These are phyloP conservation scores for Castor canadensis DNA, from an alignment of 2,113 vertebrate genomes.

Conservation along the genomic window DNA sequence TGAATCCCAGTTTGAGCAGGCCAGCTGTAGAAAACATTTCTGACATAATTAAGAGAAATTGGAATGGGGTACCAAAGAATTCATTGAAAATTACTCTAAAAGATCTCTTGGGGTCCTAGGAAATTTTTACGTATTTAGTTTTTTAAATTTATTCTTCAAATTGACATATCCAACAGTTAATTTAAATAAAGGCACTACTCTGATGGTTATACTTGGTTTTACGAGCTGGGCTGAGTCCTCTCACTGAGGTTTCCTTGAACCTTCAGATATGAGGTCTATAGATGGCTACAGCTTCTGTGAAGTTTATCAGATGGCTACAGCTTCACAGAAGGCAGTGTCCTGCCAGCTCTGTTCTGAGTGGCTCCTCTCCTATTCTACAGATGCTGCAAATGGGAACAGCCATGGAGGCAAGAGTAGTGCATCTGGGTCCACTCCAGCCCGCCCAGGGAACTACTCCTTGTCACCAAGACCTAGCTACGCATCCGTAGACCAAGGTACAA, in stretches of 20 bases:
- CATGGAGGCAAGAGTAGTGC: constrained; percentile 84
- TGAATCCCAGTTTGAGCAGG: constrained; percentile 29
- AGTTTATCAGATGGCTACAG: not conserved
- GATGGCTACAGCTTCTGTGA: not conserved
- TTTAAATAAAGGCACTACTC: not conserved
- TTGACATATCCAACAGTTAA: not conserved
- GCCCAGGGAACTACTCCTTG: constrained; percentile 83
- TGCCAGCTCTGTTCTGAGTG: not conserved
- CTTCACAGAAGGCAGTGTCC: not conserved
- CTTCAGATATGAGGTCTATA: not conserved
- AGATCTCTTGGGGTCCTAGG: not conserved
- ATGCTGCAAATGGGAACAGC: constrained; percentile 87
- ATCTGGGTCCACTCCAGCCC: constrained; percentile 87
- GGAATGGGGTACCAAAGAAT: constrained; percentile 17
- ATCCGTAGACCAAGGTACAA: constrained; percentile 88
- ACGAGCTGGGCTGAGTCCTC: not conserved
- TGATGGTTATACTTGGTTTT: not conserved
- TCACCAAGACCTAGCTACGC: constrained; percentile 88
- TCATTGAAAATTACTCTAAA: constrained; percentile 9
- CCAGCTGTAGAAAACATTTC: not conserved
- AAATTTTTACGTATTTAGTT: constrained; percentile 27
- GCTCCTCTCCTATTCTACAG: constrained; percentile 84
- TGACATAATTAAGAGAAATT: constrained; percentile 25
- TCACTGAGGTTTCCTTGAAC: not conserved
- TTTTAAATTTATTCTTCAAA: not conserved